A percentile compares a stretch with the other conserved stretches of the same genome.
These are phyloP conservation scores for Eudemis profundana DNA, from an alignment of 2,888 invertebrate species.

Conservation along the genomic window DNA sequence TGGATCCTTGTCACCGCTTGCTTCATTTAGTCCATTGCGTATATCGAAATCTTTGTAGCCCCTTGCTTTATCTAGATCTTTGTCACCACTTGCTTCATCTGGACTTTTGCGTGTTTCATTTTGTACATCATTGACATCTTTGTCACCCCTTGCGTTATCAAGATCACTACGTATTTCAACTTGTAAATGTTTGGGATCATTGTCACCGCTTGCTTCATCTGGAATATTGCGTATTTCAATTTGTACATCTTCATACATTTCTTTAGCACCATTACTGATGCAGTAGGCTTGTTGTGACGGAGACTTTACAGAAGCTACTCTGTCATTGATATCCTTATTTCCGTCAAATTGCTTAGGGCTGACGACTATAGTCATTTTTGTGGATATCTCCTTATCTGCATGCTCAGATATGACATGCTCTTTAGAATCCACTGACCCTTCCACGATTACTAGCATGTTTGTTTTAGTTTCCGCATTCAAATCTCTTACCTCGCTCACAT, in stretches of 20 bases:
- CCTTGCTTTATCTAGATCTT: too few species aligned
- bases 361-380: conserved; percentile 64
- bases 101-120: too few species aligned
- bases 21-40: too few species aligned
- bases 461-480: conserved; percentile 51
- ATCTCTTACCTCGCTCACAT: conserved; percentile 53
- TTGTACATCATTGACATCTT: too few species aligned
- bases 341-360: conserved; percentile 58
- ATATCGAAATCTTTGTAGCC: too few species aligned
- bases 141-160: too few species aligned
- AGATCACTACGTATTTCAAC: too few species aligned
- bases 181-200: too few species aligned
- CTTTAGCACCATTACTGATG: conserved; percentile 60
- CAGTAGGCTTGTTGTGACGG: conserved; percentile 53
- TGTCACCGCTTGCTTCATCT: conserved; percentile 53
- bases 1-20: conserved; percentile 50
- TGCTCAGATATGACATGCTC: conserved; percentile 12
- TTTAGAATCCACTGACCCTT: conserved; percentile 58
- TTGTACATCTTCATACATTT: too few species aligned
- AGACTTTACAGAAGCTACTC: conserved; percentile 30
- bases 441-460: conserved; percentile 59
- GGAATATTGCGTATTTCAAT: too few species aligned
- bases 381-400: conserved; percentile 45
- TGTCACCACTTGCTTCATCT: too few species aligned
- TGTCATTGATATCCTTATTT: not conserved